A percentile compares a stretch with the other conserved stretches of the same genome.
Evolutionary conservation across 2,113 vertebrate species (phyloP).

Genomic region (Corapipo altera): DNA sequence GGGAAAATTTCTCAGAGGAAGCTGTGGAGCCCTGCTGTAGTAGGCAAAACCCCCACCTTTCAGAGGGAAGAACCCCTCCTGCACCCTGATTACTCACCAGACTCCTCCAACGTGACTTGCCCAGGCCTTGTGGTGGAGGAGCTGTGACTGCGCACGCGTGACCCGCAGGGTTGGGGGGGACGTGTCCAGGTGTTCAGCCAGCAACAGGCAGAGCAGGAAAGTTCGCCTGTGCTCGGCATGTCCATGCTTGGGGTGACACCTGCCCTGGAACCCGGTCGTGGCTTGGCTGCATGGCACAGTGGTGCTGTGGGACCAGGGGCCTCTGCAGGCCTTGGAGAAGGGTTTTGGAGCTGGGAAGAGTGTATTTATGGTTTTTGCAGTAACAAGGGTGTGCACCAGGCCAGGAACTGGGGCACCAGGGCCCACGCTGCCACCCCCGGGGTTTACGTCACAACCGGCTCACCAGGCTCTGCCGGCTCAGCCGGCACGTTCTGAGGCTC

Average conservation of each 20-base stretch:
- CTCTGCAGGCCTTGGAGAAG: accelerated
- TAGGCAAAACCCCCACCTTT: accelerated
- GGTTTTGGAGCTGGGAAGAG: neutral
- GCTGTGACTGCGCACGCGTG: accelerated
- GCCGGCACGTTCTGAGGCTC: accelerated
- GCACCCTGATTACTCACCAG: accelerated
- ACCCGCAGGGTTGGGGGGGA: accelerated
- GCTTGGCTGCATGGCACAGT: accelerated
- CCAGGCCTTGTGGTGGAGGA: neutral
- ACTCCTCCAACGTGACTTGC: accelerated
- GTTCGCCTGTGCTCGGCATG: neutral
- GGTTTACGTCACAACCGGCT: conserved; percentile 35
- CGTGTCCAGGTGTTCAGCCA: neutral
- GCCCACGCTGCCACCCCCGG: neutral
- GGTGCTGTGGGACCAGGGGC: accelerated
- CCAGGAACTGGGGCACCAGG: neutral
- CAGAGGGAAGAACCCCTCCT: neutral
- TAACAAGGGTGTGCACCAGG: neutral
- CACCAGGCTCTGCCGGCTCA: neutral
- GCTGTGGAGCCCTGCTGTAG: accelerated
- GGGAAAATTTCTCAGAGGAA: neutral
- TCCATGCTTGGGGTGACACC: accelerated
- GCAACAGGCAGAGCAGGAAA: conserved; percentile 20
- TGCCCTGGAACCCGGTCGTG: accelerated
- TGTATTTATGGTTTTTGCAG: accelerated